Conservation (phyloP, 2,888 invertebrate species). For the Drosophila koepferae region DNA sequence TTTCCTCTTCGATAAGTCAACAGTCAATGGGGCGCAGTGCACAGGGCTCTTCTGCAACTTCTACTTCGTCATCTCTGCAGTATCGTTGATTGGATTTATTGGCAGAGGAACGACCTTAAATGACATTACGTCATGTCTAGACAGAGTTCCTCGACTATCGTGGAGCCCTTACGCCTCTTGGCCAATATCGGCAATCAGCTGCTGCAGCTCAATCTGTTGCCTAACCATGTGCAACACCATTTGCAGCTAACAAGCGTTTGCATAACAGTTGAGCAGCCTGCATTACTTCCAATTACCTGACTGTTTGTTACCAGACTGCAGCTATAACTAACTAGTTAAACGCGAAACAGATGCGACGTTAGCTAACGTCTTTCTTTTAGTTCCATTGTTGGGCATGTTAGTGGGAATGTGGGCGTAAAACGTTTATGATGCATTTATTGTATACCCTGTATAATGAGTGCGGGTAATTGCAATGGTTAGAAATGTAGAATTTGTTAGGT, state of each 20-base stretch:
- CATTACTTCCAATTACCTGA: background rate
- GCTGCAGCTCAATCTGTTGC: conserved; percentile 19
- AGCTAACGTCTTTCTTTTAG: background rate
- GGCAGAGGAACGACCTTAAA: conserved; percentile 68
- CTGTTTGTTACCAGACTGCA: background rate
- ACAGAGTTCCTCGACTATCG: conserved; percentile 28
- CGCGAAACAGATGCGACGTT: conserved; percentile 49
- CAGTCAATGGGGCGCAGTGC: conserved; percentile 14
- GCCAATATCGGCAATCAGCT: conserved; percentile 25
- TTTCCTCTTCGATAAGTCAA: conserved; percentile 64
- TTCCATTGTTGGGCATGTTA: conserved; percentile 8
- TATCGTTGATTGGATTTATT: conserved; percentile 70
- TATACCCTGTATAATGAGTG: background rate
- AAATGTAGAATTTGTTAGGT: no score
- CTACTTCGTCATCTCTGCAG: conserved; percentile 8
- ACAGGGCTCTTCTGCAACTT: background rate
- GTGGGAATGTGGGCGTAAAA: background rate
- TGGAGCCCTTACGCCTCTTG: background rate
- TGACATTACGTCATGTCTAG: conserved; percentile 75
- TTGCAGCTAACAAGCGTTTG: conserved; percentile 35
- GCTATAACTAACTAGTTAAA: conserved; percentile 29
- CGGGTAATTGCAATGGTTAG: background rate
- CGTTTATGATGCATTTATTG: background rate
- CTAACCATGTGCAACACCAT: conserved; percentile 25
- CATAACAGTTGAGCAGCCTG: conserved; percentile 21